Evolutionary conservation across 1,140 invertebrate species (phyloP).

Genomic region (Pseudomyrmex cubaensis): DNA sequence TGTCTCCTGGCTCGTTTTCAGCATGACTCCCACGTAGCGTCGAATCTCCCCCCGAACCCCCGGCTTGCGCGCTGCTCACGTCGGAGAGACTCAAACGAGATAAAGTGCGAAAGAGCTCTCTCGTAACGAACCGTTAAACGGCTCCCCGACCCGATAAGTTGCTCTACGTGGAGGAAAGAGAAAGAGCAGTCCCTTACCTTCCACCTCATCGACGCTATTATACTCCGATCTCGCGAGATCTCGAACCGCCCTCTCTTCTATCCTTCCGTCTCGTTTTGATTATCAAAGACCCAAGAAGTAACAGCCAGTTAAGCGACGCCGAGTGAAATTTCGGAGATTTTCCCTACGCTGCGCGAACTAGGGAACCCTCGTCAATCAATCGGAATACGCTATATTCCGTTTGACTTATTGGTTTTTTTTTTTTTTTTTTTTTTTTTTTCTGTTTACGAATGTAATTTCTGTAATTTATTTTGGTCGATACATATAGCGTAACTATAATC

Average conservation of each 20-base stretch:
- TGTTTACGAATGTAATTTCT: background rate
- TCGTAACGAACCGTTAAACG: conserved; percentile 74
- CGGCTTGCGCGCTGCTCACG: conserved; percentile 17
- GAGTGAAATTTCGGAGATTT: conserved; percentile 22
- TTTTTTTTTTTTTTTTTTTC: too few species aligned
- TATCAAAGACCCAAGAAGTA: conserved; percentile 39
- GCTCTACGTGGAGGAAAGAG: conserved; percentile 43
- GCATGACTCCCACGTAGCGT: conserved; percentile 49
- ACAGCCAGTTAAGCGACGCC: conserved; percentile 2
- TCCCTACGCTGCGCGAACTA: background rate
- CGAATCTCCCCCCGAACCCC: conserved; percentile 10
- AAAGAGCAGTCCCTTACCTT: conserved; percentile 29
- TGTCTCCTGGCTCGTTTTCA: conserved; percentile 40
- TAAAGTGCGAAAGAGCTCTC: conserved; percentile 72
- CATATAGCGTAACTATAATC: conserved; percentile 31
- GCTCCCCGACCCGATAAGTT: conserved; percentile 69
- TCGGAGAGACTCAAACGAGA: conserved; percentile 52
- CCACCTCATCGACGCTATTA: conserved; percentile 67
- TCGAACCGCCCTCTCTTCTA: conserved; percentile 9
- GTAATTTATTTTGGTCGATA: conserved; percentile 38
- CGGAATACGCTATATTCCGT: background rate
- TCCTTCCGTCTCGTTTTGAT: conserved; percentile 32
- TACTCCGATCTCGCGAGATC: conserved; percentile 60
- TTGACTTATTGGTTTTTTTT: background rate
- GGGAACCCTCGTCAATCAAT: conserved; percentile 19